Evolutionary conservation across 2,888 invertebrate species (phyloP), one percentile per base, ranked within the genome.

Genomic region (Creontiades dilutus): DNA sequence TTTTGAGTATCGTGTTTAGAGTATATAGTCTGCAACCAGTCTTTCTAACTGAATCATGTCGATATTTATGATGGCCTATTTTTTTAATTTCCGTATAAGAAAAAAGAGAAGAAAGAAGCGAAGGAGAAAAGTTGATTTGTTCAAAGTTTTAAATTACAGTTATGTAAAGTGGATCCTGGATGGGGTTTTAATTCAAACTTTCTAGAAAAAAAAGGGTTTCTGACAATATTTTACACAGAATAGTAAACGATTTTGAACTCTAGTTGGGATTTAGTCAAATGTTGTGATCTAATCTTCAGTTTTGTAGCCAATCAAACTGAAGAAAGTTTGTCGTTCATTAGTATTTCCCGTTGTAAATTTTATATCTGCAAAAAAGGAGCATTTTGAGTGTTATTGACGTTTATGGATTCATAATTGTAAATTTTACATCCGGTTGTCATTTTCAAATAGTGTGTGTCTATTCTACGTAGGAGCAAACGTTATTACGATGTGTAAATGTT

Each of bases 401-500:
- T 85, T 85, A 57, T 57, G 57, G 57, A 57, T 86, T 47, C 84
- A 89, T 90, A 84, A 87, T 90, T 90, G 80, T 80, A 89, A 81
- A 89, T 90, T 86, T 89, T 80, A 80, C 86, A 57, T 80, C 86
- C 81, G 89, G 90, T 90, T 90, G 90, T 90, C 86, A 89, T 90
- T 90, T 86, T 48, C 82, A 90, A 86, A 90, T 90, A 90, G 86
- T 90, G 90, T 89, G 90, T 90, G 90, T 90, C 88, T 88, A 89
- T 90, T 86, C 86, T 90, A 86, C 86, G 86, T 86, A 86, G 86
- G 75, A 75, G 55, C 55, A 85, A 82, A 82, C 57, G 48, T 75
- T 86, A 61, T 75, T 76, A 88, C 80, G 80, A 88, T 88, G 76
- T 90, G 91, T 91, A 91, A 91, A 91, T 91, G 91, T 91, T 90